phyloP scores from a whole-genome alignment of 2,113 vertebrate genomes.

The Dendrocopos noguchii region DNA sequence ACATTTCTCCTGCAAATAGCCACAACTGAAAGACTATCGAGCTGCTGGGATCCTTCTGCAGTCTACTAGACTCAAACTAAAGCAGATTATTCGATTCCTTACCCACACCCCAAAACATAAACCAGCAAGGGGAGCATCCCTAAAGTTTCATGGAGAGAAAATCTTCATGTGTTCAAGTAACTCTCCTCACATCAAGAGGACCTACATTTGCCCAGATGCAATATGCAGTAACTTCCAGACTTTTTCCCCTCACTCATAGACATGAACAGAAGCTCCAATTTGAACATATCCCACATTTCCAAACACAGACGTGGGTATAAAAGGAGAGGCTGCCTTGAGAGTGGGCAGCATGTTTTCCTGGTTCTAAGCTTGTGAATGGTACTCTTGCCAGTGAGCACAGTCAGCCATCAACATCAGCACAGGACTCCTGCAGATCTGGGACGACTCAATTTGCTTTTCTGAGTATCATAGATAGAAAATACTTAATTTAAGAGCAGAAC shows the following conservation, averaged over 20 bases:
- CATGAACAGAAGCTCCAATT: not conserved
- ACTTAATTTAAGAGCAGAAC: slow-evolving; percentile 15
- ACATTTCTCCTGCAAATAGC: not conserved
- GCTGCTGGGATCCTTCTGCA: not conserved
- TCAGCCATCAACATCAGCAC: not conserved
- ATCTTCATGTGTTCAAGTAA: not conserved
- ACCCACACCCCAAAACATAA: not conserved
- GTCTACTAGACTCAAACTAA: not conserved
- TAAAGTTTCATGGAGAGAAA: not conserved
- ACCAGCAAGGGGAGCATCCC: not conserved
- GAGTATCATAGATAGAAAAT: not conserved
- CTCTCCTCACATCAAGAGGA: not conserved
- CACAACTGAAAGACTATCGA: not conserved
- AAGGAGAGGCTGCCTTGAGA: slow-evolving; percentile 5
- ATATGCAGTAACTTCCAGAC: not conserved
- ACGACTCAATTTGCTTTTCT: not conserved
- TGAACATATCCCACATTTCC: slow-evolving; percentile 2
- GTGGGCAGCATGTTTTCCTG: not conserved
- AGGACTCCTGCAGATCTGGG: not conserved
- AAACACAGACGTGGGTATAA: not conserved
- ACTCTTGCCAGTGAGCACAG: not conserved
- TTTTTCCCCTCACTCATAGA: not conserved
- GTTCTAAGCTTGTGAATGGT: not conserved
- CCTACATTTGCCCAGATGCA: not conserved
- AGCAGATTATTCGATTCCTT: not conserved